These are phyloP conservation scores for Hylaeus anthracinus DNA, from an alignment of 1,140 invertebrate genomes.

Conservation along the genomic window DNA sequence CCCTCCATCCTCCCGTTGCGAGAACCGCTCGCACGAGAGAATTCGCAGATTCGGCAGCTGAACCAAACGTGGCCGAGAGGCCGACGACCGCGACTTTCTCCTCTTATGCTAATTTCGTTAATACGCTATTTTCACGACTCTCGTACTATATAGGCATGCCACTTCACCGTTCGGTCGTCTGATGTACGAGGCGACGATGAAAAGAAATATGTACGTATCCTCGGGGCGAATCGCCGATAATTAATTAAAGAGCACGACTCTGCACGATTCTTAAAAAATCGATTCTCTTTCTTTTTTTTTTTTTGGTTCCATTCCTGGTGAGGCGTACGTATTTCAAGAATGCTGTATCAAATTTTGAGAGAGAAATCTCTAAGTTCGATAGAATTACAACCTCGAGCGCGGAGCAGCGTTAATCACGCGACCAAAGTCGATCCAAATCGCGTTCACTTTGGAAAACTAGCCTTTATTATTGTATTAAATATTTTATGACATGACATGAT, in stretches of 20 bases:
- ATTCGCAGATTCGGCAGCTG: constrained; percentile 65
- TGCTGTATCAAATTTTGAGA: too few relatives aligned
- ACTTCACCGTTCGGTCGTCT: constrained; percentile 35
- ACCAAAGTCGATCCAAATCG: too few relatives aligned
- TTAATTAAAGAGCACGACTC: constrained; percentile 39
- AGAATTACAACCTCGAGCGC: too few relatives aligned
- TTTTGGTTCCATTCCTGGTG: too few relatives aligned
- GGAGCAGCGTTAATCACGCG: too few relatives aligned
- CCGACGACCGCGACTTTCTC: constrained; percentile 77
- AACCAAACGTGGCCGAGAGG: constrained; percentile 65
- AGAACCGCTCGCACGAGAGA: constrained; percentile 41
- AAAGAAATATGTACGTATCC: constrained; percentile 13
- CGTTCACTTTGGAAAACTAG: too few relatives aligned
- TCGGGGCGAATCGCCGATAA: constrained; percentile 33
- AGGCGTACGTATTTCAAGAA: too few relatives aligned
- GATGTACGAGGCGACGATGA: constrained; percentile 17
- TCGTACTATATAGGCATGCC: constrained; percentile 44
- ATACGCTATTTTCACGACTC: constrained; percentile 75
- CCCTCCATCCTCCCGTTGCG: constrained; percentile 13
- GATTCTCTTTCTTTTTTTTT: too few relatives aligned
- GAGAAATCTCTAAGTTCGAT: too few relatives aligned
- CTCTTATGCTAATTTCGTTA: constrained; percentile 78
- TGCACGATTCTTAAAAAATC: too few relatives aligned
- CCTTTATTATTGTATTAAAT: too few relatives aligned
- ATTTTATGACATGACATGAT: too few relatives aligned